Conservation (phyloP, 2,888 invertebrate species). For the Amorpha juglandis region DNA sequence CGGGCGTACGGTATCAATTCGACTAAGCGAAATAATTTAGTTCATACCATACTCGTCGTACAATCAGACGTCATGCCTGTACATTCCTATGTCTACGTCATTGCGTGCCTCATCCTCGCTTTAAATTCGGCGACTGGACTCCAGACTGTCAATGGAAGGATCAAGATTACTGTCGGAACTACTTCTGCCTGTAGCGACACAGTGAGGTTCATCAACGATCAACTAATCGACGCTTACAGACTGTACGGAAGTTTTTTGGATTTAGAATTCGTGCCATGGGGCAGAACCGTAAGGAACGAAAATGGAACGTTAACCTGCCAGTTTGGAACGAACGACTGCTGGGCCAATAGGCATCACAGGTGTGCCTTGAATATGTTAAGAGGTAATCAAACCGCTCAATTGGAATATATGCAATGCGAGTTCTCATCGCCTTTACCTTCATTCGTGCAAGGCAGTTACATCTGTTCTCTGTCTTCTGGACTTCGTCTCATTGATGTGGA, state of each 20-base stretch:
- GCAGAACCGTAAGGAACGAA: slow-evolving; percentile 54
- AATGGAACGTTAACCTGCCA: slow-evolving; percentile 60
- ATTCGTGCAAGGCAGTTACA: slow-evolving; percentile 52
- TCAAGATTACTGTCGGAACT: slow-evolving; percentile 65
- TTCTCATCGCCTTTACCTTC: slow-evolving; percentile 56
- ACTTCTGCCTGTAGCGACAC: slow-evolving; percentile 70
- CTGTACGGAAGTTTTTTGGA: slow-evolving; percentile 63
- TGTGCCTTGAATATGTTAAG: slow-evolving; percentile 62
- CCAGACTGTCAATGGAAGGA: slow-evolving; percentile 59
- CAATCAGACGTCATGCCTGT: slow-evolving; percentile 45
- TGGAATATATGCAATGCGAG: slow-evolving; percentile 73
- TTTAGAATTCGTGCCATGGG: slow-evolving; percentile 75
- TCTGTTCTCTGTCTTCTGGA: slow-evolving; percentile 60
- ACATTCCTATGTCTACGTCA: slow-evolving; percentile 32
- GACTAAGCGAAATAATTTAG: slow-evolving; percentile 33
- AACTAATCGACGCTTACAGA: slow-evolving; percentile 56
- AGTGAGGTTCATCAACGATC: slow-evolving; percentile 54
- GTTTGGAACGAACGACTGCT: slow-evolving; percentile 64
- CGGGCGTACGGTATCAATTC: slow-evolving; percentile 31
- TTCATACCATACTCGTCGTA: slow-evolving; percentile 31
- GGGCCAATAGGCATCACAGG: slow-evolving; percentile 72
- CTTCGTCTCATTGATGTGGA: slow-evolving; percentile 59
- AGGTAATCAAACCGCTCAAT: slow-evolving; percentile 58
- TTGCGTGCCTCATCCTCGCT: slow-evolving; percentile 38
- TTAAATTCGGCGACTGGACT: slow-evolving; percentile 40